phyloP scores from a whole-genome alignment of 2,888 invertebrate genomes.

The Matsumyia berberina region DNA sequence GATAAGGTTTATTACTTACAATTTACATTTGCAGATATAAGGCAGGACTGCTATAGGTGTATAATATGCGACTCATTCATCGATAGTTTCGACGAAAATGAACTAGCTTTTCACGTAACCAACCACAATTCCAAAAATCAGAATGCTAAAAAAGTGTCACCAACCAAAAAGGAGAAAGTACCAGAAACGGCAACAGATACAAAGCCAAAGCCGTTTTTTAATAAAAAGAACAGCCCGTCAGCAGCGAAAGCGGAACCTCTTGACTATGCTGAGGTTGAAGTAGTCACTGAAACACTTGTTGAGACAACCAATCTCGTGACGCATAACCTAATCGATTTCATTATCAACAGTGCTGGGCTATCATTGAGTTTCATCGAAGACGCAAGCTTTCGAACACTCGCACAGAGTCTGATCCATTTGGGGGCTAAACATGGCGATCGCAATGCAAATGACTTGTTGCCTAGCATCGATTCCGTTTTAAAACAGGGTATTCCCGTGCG shows the following conservation, averaged over 20 bases:
- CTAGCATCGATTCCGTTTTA: constrained; percentile 42
- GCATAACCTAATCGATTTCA: constrained; percentile 44
- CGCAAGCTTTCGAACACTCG: constrained; percentile 39
- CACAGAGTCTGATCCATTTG: constrained; percentile 42
- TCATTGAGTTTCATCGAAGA: constrained; percentile 47
- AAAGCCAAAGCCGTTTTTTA: constrained; percentile 28
- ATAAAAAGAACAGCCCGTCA: constrained; percentile 29
- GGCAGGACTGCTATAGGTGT: constrained; percentile 53
- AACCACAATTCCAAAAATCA: constrained; percentile 52
- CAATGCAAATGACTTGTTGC: constrained; percentile 50
- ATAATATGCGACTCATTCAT: constrained; percentile 43
- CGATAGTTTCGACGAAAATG: constrained; percentile 17
- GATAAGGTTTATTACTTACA: not conserved
- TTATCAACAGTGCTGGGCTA: constrained; percentile 44
- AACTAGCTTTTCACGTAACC: constrained; percentile 29
- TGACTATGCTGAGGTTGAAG: constrained; percentile 14
- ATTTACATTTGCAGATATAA: constrained; percentile 27
- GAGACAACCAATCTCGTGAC: constrained; percentile 43
- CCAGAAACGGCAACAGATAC: constrained; percentile 36
- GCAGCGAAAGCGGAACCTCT: constrained; percentile 26
- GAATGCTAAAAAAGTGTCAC: constrained; percentile 18
- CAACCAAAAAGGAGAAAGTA: constrained; percentile 49
- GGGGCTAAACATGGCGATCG: constrained; percentile 52
- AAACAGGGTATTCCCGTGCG: constrained; percentile 55
- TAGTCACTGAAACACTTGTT: constrained; percentile 4